These are phyloP conservation scores for Callyntrura sp. DNA, from an alignment of 2,888 invertebrate species.

Conservation along the genomic window DNA sequence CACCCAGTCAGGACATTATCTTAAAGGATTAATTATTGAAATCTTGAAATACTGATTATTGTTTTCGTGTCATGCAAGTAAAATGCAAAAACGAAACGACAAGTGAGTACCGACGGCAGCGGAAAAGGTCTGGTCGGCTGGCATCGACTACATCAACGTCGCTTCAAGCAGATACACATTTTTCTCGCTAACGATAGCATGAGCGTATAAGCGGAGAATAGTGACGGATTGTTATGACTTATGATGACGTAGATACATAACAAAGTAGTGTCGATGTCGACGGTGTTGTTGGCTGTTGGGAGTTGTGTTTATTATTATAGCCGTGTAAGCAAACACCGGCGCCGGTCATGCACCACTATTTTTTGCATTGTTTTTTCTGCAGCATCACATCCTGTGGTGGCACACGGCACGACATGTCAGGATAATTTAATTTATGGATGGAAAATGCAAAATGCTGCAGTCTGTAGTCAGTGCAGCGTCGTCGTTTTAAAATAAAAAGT, in stretches of 20 bases:
- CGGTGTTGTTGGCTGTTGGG: background rate
- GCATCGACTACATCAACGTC: background rate
- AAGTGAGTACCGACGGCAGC: background rate
- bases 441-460: slow-evolving; percentile 41
- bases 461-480: background rate
- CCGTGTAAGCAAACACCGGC: slow-evolving; percentile 34
- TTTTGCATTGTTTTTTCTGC: slow-evolving; percentile 37
- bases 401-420: slow-evolving; percentile 56
- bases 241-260: background rate
- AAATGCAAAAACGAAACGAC: background rate
- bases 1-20: background rate
- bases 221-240: slow-evolving; percentile 24
- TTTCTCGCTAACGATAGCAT: background rate
- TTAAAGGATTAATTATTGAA: background rate
- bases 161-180: background rate
- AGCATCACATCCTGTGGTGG: slow-evolving; percentile 47
- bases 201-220: background rate
- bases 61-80: background rate
- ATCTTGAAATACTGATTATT: slow-evolving; percentile 24
- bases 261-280: background rate
- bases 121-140: background rate
- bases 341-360: slow-evolving; percentile 46
- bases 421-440: slow-evolving; percentile 56
- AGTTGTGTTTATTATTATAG: background rate
- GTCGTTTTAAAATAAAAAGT: background rate